Evolutionary conservation across 2,888 invertebrate genomes (phyloP).

Genomic region (Xylota segnis): DNA sequence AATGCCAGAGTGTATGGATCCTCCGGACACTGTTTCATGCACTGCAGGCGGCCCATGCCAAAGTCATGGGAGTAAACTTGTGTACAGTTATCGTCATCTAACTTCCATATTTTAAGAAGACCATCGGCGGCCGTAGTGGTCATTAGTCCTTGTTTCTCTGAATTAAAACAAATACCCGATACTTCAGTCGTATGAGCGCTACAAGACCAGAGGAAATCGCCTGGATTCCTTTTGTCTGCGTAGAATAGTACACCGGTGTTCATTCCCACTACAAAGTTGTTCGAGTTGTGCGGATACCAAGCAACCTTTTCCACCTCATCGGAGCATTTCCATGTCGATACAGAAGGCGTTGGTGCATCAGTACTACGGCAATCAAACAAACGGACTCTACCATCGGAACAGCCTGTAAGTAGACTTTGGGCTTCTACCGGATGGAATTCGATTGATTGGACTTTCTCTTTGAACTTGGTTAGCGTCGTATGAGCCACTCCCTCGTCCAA

Average conservation of each 20-base stretch:
- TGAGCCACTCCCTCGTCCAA: slow-evolving; percentile 92
- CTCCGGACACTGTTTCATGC: slow-evolving; percentile 91
- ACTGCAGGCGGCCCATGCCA: slow-evolving; percentile 90
- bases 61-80: slow-evolving; percentile 85
- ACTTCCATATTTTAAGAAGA: slow-evolving; percentile 94
- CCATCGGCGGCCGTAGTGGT: slow-evolving; percentile 93
- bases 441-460: slow-evolving; percentile 93
- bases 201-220: slow-evolving; percentile 89
- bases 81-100: slow-evolving; percentile 79
- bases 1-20: slow-evolving; percentile 91
- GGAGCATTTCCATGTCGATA: slow-evolving; percentile 88
- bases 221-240: slow-evolving; percentile 89
- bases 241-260: slow-evolving; percentile 89
- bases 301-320: slow-evolving; percentile 92
- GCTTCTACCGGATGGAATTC: slow-evolving; percentile 94
- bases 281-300: slow-evolving; percentile 93
- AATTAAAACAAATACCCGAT: slow-evolving; percentile 91
- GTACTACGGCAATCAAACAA: slow-evolving; percentile 94
- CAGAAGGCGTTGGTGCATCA: slow-evolving; percentile 85
- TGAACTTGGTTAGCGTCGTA: slow-evolving; percentile 89
- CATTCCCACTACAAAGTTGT: slow-evolving; percentile 89
- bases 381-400: slow-evolving; percentile 92
- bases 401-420: slow-evolving; percentile 92
- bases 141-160: slow-evolving; percentile 90
- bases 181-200: slow-evolving; percentile 93